Percentiles rank a stretch among this genome's conserved stretches.
phyloP scores from a whole-genome alignment of 2,888 invertebrate species.

The Odontocolon sp. region DNA sequence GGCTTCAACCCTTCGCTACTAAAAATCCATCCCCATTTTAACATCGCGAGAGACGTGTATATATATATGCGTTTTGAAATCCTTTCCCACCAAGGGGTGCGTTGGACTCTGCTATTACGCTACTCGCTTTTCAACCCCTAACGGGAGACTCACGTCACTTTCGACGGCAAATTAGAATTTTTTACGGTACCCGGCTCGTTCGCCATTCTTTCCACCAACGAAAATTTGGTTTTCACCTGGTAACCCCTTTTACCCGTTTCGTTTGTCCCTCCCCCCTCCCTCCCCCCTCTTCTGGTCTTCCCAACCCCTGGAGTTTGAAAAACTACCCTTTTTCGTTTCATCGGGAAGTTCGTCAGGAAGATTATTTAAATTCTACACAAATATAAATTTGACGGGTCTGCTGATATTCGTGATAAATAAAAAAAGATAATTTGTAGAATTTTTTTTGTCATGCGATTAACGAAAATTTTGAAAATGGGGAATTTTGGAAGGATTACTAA shows the following conservation, averaged over 20 bases:
- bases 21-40: conserved; percentile 53
- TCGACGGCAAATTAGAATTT: conserved; percentile 78
- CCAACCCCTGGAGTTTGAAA: conserved; percentile 39
- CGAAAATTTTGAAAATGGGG: too few relatives aligned
- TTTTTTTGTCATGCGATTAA: too few relatives aligned
- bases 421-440: too few relatives aligned
- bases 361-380: too few relatives aligned
- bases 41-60: conserved; percentile 20
- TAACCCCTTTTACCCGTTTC: conserved; percentile 54
- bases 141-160: conserved; percentile 69
- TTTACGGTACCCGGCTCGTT: conserved; percentile 70
- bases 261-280: conserved; percentile 51
- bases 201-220: conserved; percentile 49
- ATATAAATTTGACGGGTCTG: too few relatives aligned
- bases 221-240: conserved; percentile 77
- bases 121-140: conserved; percentile 39
- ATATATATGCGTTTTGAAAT: conserved; percentile 67
- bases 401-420: too few relatives aligned
- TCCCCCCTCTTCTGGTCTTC: conserved; percentile 2
- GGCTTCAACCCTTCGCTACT: conserved; percentile 44
- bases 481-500: too few relatives aligned
- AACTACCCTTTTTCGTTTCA: conserved; percentile 54
- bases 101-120: conserved; percentile 48
- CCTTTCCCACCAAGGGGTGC: conserved; percentile 78
- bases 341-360: too few relatives aligned